phyloP scores from a whole-genome alignment of 2,797 vertebrate species.

The Hyperoplus immaculatus region DNA sequence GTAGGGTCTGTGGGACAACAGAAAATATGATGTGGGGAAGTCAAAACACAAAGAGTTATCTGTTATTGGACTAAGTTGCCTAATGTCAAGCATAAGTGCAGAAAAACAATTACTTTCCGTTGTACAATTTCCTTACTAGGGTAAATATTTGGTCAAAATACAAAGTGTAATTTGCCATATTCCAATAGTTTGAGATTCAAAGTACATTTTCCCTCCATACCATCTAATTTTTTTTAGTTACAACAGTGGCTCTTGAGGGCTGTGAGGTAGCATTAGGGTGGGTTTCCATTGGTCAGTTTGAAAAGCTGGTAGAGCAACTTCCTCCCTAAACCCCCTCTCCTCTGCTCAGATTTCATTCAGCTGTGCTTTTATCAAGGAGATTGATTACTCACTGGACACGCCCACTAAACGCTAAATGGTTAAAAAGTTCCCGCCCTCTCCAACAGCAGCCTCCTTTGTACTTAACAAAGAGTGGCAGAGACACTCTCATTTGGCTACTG shows the following conservation, averaged over 20 bases:
- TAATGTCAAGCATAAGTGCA: not conserved
- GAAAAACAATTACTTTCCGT: not conserved
- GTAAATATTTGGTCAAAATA: not conserved
- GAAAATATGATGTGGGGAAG: not conserved
- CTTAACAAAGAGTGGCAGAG: not conserved
- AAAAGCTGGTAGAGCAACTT: not conserved
- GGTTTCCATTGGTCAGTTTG: not conserved
- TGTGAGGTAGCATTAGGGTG: not conserved
- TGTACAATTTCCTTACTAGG: not conserved
- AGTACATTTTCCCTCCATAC: not conserved
- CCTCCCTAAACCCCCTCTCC: not conserved
- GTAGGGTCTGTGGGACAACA: not conserved
- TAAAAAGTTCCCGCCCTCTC: conserved; percentile 5
- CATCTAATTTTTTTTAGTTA: not conserved
- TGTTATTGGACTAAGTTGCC: not conserved
- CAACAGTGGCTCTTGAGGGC: not conserved
- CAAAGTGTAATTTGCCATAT: no score
- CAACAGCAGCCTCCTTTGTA: not conserved
- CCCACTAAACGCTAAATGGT: not conserved
- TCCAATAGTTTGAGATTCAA: no score
- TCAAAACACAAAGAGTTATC: not conserved
- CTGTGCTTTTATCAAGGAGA: not conserved
- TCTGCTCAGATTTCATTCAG: no score
- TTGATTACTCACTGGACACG: not conserved
- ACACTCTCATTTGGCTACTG: not conserved